phyloP scores from a whole-genome alignment of 2,797 vertebrate species.

The Microctenopoma lineatum region DNA sequence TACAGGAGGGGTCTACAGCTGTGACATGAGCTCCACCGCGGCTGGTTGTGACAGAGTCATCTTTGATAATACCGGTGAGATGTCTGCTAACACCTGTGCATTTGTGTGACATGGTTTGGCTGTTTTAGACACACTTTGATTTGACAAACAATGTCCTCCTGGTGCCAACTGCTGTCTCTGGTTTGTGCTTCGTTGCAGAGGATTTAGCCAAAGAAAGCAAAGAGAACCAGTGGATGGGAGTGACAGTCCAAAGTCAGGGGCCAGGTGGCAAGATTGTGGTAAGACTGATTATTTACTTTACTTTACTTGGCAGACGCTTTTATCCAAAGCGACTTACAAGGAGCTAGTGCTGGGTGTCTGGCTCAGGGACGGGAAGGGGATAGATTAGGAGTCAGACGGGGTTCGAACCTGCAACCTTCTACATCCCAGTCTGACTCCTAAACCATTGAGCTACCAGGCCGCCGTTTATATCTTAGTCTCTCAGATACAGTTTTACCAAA shows the following conservation, averaged over 20 bases:
- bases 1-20: slow-evolving; percentile 93
- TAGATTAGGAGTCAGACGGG: too few relatives aligned
- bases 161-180: slow-evolving; percentile 6
- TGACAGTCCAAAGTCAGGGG: slow-evolving; percentile 94
- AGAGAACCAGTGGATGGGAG: slow-evolving; percentile 98
- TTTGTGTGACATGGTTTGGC: background rate
- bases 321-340: too few relatives aligned
- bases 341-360: too few relatives aligned
- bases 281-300: slow-evolving; percentile 65
- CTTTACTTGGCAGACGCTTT: too few relatives aligned
- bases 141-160: background rate
- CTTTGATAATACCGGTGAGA: slow-evolving; percentile 92
- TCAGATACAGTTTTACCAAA: too few relatives aligned
- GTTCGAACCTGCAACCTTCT: too few relatives aligned
- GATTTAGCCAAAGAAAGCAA: slow-evolving; percentile 86
- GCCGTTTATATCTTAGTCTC: too few relatives aligned
- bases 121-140: background rate
- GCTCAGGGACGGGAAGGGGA: too few relatives aligned
- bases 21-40: slow-evolving; percentile 81
- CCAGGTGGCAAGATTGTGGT: slow-evolving; percentile 97
- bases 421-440: too few relatives aligned
- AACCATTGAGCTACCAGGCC: too few relatives aligned
- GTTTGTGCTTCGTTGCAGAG: slow-evolving; percentile 74
- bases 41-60: slow-evolving; percentile 80
- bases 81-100: background rate